Evolutionary conservation across 37 sponge, comb jelly and placozoan species (phyloP).

Genomic region (Oopsacas minuta): DNA sequence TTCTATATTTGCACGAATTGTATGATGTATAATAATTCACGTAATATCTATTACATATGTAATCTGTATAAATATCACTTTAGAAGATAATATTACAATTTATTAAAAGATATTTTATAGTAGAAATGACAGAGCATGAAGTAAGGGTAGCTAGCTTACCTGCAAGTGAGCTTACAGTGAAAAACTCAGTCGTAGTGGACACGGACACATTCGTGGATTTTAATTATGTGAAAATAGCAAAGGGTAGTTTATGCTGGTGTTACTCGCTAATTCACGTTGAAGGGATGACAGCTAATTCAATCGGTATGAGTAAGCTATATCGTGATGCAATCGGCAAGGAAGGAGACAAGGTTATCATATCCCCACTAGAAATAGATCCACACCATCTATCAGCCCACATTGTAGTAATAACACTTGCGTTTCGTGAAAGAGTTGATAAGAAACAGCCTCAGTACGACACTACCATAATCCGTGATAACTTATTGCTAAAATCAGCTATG

Average conservation of each 20-base stretch:
- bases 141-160: not conserved
- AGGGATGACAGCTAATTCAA: not conserved
- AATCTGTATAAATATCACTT: not conserved
- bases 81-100: not conserved
- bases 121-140: not conserved
- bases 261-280: not conserved
- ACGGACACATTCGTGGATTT: not conserved
- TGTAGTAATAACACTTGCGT: not conserved
- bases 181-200: not conserved
- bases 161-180: not conserved
- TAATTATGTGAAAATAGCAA: not conserved
- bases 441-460: conserved; percentile 9
- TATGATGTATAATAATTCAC: not conserved
- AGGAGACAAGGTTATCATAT: not conserved
- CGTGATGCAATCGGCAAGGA: not conserved
- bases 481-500: not conserved
- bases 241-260: not conserved
- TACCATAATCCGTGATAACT: not conserved
- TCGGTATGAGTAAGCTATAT: not conserved
- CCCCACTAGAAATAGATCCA: not conserved
- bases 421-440: not conserved
- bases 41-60: not conserved
- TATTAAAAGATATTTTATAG: no score
- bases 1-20: not conserved
- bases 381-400: not conserved